phyloP scores from a whole-genome alignment of 1,140 invertebrate species.

The Scaptomyza montana region DNA sequence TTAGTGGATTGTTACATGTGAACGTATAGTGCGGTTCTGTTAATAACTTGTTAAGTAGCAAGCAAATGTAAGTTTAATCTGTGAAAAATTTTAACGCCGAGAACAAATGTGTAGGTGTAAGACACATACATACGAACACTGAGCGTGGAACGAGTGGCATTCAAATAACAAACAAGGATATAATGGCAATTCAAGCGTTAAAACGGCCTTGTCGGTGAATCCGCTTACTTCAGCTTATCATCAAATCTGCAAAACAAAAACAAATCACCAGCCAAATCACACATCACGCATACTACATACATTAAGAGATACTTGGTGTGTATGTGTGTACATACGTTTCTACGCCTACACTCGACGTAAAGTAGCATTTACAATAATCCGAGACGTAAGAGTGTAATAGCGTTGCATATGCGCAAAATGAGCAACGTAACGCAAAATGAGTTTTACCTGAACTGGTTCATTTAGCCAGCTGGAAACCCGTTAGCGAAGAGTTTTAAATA shows the following conservation, averaged over 20 bases:
- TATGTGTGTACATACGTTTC: conserved; percentile 43
- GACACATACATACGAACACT: conserved; percentile 20
- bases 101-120: conserved; percentile 46
- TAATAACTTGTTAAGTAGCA: conserved; percentile 1
- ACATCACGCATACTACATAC: conserved; percentile 32
- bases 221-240: conserved; percentile 41
- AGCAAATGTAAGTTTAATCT: conserved; percentile 30
- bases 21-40: conserved; percentile 1
- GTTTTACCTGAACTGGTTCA: conserved; percentile 4
- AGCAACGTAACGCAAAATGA: conserved; percentile 36
- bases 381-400: conserved; percentile 24
- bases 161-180: conserved; percentile 20
- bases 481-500: neutral
- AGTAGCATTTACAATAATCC: conserved; percentile 31
- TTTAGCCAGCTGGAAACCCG: conserved; percentile 1
- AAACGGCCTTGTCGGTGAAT: conserved; percentile 25
- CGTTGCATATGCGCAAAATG: conserved; percentile 25
- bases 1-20: conserved; percentile 3
- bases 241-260: conserved; percentile 50
- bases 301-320: conserved; percentile 25
- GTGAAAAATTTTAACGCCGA: conserved; percentile 26
- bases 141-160: conserved; percentile 21
- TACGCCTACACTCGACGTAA: conserved; percentile 45
- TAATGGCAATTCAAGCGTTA: conserved; percentile 1
- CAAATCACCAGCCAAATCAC: conserved; percentile 43